Evolutionary conservation across 2,888 invertebrate genomes (phyloP).

Genomic region (Emmelina monodactyla): DNA sequence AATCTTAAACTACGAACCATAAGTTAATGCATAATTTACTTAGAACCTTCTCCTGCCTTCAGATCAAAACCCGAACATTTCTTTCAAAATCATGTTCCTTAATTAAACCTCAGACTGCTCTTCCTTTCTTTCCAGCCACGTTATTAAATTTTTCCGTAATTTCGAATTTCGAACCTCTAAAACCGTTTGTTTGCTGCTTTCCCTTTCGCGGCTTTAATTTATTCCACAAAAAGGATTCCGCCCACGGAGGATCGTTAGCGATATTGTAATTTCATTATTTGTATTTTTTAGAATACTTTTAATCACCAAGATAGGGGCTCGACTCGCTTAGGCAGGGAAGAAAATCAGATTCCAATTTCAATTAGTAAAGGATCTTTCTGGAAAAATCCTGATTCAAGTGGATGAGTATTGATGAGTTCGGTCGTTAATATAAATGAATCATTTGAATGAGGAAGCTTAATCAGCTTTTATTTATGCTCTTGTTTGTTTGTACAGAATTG

Average conservation of each 20-base stretch:
- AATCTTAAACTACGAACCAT: no score
- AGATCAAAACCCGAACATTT: no score
- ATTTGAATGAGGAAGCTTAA: slow-evolving; percentile 35
- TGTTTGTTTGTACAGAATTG: slow-evolving; percentile 16
- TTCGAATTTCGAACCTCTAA: neutral
- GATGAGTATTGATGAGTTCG: slow-evolving; percentile 61
- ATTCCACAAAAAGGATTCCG: slow-evolving; percentile 62
- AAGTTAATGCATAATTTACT: no score
- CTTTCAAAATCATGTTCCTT: no score
- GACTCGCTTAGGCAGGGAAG: slow-evolving; percentile 33
- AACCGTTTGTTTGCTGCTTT: slow-evolving; percentile 36
- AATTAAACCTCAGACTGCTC: no score
- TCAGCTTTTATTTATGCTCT: slow-evolving; percentile 34
- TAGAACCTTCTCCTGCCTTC: no score
- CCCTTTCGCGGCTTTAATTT: slow-evolving; percentile 48
- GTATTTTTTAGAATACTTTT: slow-evolving; percentile 65
- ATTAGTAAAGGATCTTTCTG: slow-evolving; percentile 57
- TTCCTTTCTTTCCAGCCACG: no score
- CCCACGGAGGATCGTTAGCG: slow-evolving; percentile 59
- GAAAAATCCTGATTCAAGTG: slow-evolving; percentile 46
- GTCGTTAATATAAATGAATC: slow-evolving; percentile 57
- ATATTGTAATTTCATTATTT: slow-evolving; percentile 69
- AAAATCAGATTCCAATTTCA: slow-evolving; percentile 66
- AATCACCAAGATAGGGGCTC: slow-evolving; percentile 47
- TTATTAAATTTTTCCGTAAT: no score